These are phyloP conservation scores for Eurypyga helias DNA, from an alignment of 2,113 vertebrate genomes.

Conservation along the genomic window DNA sequence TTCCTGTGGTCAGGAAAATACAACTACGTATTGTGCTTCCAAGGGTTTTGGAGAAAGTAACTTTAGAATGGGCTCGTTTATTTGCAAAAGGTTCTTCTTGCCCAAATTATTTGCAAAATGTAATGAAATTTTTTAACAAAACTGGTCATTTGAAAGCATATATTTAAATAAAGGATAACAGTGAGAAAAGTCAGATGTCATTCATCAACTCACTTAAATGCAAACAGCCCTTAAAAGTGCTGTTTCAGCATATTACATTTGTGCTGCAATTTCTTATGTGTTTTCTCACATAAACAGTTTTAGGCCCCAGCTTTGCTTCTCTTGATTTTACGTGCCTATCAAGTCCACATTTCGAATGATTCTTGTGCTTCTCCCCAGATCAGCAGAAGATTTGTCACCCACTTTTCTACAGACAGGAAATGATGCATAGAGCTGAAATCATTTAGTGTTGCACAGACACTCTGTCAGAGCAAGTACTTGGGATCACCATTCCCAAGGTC, in stretches of 20 bases:
- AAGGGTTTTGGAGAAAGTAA: background rate
- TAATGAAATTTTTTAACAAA: background rate
- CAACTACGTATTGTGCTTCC: background rate
- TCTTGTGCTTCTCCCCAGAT: background rate
- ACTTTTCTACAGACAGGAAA: background rate
- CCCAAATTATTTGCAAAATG: background rate
- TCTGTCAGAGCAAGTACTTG: background rate
- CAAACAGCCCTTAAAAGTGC: background rate
- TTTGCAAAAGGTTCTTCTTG: background rate
- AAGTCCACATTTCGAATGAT: background rate
- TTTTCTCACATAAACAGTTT: conserved; percentile 25
- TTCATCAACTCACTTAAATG: background rate
- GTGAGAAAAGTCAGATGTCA: background rate
- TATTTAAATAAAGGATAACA: background rate
- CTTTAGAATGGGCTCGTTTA: background rate
- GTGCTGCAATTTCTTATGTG: background rate
- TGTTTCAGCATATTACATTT: background rate
- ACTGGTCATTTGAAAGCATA: background rate
- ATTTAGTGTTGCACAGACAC: background rate
- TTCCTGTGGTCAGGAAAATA: background rate
- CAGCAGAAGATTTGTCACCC: background rate
- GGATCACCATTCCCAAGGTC: background rate
- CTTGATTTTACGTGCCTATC: background rate
- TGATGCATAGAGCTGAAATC: background rate
- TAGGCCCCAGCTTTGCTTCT: background rate